phyloP scores from a whole-genome alignment of 2,797 vertebrate species.

The Aselliscus stoliczkanus region DNA sequence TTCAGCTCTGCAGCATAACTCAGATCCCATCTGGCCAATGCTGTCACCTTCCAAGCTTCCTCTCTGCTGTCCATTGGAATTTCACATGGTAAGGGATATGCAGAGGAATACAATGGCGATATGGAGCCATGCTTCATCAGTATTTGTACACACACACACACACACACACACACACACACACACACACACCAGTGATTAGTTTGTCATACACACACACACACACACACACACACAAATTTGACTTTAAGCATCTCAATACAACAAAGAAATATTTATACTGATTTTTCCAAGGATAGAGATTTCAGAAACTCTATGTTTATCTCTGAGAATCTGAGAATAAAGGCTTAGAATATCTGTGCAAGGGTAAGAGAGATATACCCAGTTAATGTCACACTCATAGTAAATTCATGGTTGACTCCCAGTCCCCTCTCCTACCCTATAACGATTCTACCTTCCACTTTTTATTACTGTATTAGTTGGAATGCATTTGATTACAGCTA shows the following conservation, averaged over 20 bases:
- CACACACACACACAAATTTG: background rate
- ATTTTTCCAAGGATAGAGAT: background rate
- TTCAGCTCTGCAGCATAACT: background rate
- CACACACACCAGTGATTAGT: background rate
- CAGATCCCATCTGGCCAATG: background rate
- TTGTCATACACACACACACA: background rate
- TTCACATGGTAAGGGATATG: background rate
- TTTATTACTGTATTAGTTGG: background rate
- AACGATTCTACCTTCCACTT: background rate
- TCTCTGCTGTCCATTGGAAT: background rate
- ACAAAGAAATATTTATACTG: constrained; percentile 25
- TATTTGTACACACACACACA: background rate
- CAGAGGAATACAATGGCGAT: background rate
- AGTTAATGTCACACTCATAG: background rate
- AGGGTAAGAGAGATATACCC: background rate
- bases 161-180: background rate
- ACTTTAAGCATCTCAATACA: constrained; percentile 11
- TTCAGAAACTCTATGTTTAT: constrained; percentile 10
- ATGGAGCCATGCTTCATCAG: background rate
- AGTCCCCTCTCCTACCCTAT: background rate
- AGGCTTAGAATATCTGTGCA: background rate
- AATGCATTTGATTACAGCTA: background rate
- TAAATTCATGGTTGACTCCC: background rate
- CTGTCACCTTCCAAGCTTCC: background rate
- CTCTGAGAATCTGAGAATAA: background rate